Evolutionary conservation across 2,888 invertebrate genomes (phyloP).

Genomic region (Drosophila nr. perissopoda): DNA sequence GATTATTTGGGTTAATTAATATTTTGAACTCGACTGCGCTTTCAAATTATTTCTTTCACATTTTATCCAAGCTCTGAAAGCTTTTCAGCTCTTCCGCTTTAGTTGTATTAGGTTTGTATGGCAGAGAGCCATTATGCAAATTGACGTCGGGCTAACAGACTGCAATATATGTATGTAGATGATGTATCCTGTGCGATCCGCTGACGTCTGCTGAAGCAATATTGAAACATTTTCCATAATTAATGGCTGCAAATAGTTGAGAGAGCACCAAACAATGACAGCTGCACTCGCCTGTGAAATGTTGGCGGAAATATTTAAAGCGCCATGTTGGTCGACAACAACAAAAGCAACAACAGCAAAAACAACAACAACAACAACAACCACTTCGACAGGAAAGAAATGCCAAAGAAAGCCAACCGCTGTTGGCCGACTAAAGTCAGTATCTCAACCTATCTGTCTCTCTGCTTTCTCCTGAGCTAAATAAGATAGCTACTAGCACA

Average conservation of each 20-base stretch:
- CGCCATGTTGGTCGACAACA: constrained; percentile 35
- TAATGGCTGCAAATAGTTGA: constrained; percentile 70
- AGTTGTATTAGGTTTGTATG: constrained; percentile 27
- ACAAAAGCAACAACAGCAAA: background rate
- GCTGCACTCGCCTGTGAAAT: constrained; percentile 54
- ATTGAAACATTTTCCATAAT: constrained; percentile 72
- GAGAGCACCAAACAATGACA: constrained; percentile 64
- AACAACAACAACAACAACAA: constrained; percentile 6
- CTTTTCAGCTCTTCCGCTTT: constrained; percentile 36
- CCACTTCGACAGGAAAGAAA: constrained; percentile 13
- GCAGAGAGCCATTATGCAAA: constrained; percentile 62
- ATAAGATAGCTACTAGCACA: constrained; percentile 64
- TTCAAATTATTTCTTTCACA: constrained; percentile 8
- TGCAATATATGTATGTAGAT: constrained; percentile 3
- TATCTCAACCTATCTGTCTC: background rate
- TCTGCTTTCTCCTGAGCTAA: constrained; percentile 51
- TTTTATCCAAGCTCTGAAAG: constrained; percentile 11
- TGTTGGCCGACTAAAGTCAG: constrained; percentile 14
- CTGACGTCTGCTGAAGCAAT: constrained; percentile 40
- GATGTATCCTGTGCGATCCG: constrained; percentile 29
- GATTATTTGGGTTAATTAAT: constrained; percentile 68
- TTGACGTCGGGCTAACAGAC: constrained; percentile 50
- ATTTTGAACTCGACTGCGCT: constrained; percentile 36
- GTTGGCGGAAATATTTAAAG: constrained; percentile 72
- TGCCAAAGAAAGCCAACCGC: constrained; percentile 22